Percentiles rank a stretch among this genome's conserved stretches.
Evolutionary conservation across 2,113 vertebrate genomes (phyloP).

Genomic region (Pungitius pungitius): DNA sequence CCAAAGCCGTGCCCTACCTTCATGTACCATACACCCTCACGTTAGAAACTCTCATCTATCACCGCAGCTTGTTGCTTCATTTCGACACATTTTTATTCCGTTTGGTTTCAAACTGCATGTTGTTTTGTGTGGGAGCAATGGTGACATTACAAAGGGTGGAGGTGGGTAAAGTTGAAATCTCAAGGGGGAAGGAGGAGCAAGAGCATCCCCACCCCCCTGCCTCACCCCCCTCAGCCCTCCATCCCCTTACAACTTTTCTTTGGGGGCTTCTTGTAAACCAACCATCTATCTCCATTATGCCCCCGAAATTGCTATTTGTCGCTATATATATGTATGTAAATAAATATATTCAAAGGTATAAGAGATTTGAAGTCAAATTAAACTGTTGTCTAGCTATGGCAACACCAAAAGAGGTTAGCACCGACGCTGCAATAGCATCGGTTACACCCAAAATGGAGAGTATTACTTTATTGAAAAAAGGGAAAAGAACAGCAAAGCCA

Average conservation of each 20-base stretch:
- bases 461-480: not conserved
- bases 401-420: no score
- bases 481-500: no score
- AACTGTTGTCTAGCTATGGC: no score
- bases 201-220: constrained; percentile 23
- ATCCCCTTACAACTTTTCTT: constrained; percentile 75
- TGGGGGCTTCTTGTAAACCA: constrained; percentile 80
- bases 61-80: not conserved
- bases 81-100: not conserved
- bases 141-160: constrained; percentile 10
- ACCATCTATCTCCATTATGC: constrained; percentile 83
- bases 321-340: no score
- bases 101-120: constrained; percentile 5
- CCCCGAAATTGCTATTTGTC: constrained; percentile 82
- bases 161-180: constrained; percentile 11
- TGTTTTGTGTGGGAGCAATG: not conserved
- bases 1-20: constrained; percentile 31
- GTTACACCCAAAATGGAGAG: not conserved
- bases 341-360: no score
- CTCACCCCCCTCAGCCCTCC: constrained; percentile 1
- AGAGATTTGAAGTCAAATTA: no score
- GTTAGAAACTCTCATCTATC: not conserved
- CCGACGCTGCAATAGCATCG: no score
- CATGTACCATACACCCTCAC: no score
- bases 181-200: constrained; percentile 4